Evolutionary conservation across 2,113 vertebrate species (phyloP), one percentile per base, ranked within the genome.

Genomic region (Poicephalus gulielmi): DNA sequence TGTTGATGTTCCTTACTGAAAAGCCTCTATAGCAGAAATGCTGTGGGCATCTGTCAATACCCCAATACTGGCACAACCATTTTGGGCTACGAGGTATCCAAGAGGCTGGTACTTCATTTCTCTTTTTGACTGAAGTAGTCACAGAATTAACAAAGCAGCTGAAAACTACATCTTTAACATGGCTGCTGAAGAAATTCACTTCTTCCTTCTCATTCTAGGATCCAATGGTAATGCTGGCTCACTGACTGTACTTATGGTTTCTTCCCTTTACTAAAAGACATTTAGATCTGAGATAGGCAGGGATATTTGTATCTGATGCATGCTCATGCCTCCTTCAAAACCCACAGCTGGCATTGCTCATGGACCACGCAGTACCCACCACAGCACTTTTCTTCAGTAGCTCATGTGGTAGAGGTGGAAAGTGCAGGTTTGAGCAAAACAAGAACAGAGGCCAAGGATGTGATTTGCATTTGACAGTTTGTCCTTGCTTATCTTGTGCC

Each of bases 71-170:
- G 27, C 55, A 86, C 6, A n/a, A 25, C 2, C 44, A 66, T 66
- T 93, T 60, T 1, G 1, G 68, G 43, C n/a, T 39, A 6, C 9
- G 17, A 87, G 31, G 27, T 39, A 53, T 64, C 16, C 37, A 50
- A n/a, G 19, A 90, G 74, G 79, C 28, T 20, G 64, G 81, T 84
- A 84, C 81, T 96, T 96, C 41, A 52, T 95, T 93, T 96, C 86
- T 94, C 84, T 78, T 96, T 97, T 94, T 95, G 96, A 94, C 75
- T 24, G 76, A 93, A 78, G 79, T 84, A 91, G 90, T 79, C 70
- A 62, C 83, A 97, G 94, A 94, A 84, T 73, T 89, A 97, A 93
- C 92, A 95, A 46, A 69, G 19, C 17, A 66, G 18, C 63, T 84
- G 55, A 75, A 75, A 92, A n/a, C 5, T 11, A 27, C 57, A 11